These are phyloP conservation scores for Trigoniulus corallinus DNA, from an alignment of 1,140 invertebrate species.

Conservation along the genomic window DNA sequence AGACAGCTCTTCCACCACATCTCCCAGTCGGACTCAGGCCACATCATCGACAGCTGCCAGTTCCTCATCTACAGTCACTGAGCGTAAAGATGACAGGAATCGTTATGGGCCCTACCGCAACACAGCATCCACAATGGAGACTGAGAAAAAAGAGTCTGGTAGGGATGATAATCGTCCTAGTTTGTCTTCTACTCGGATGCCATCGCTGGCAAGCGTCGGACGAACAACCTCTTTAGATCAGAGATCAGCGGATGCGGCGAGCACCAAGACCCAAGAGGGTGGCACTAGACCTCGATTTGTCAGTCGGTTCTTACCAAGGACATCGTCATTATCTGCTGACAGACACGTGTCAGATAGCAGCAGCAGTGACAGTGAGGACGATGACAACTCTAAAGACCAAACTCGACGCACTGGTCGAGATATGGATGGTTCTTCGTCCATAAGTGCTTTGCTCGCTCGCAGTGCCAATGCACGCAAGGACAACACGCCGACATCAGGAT, in stretches of 20 bases:
- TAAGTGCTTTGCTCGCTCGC: conserved; percentile 48
- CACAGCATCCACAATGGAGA: not conserved
- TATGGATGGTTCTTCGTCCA: conserved; percentile 47
- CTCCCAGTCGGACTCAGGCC: conserved; percentile 35
- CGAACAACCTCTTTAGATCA: conserved; percentile 10
- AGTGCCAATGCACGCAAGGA: conserved; percentile 11
- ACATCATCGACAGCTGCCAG: not conserved
- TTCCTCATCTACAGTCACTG: not conserved
- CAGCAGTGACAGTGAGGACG: not conserved
- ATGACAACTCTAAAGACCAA: not conserved
- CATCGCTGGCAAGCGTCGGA: not conserved
- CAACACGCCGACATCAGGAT: not conserved
- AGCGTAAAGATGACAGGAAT: not conserved
- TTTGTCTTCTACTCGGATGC: not conserved
- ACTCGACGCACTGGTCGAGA: conserved; percentile 28
- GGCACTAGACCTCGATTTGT: conserved; percentile 11
- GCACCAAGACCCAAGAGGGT: not conserved
- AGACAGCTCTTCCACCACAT: conserved; percentile 30
- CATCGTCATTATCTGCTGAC: conserved; percentile 14
- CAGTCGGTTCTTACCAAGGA: conserved; percentile 15
- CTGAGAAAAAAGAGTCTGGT: not conserved
- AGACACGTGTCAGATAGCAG: conserved; percentile 24
- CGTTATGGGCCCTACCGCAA: not conserved
- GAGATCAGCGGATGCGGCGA: conserved; percentile 8
- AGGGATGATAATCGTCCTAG: not conserved